Conservation (phyloP, 2,113 vertebrate species). For the Caretta caretta region DNA sequence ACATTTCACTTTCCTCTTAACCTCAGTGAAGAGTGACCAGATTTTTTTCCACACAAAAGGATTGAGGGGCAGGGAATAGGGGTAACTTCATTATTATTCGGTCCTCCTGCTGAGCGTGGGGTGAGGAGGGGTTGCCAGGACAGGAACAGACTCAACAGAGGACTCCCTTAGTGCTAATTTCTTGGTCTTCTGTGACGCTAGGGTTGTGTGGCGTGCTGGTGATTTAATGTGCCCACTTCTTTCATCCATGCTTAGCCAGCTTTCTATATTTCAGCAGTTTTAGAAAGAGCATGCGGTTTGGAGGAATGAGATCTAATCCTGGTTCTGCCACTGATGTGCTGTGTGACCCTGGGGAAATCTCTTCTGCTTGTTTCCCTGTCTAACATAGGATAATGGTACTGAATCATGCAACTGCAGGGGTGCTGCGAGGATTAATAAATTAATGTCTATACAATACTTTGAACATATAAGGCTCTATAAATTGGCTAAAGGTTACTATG, state of each 20-base stretch:
- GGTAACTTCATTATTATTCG: not conserved
- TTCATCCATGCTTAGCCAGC: not conserved
- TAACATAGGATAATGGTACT: not conserved
- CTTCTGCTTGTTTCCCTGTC: not conserved
- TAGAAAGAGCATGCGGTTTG: not conserved
- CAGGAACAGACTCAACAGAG: not conserved
- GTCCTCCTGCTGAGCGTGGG: not conserved
- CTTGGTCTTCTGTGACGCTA: not conserved
- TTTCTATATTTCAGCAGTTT: rapidly evolving
- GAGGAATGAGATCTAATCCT: rapidly evolving
- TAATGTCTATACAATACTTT: rapidly evolving
- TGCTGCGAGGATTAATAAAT: not conserved
- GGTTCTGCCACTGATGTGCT: not conserved
- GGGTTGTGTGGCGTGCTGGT: not conserved
- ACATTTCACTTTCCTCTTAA: not conserved
- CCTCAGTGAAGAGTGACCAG: not conserved
- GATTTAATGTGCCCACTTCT: not conserved
- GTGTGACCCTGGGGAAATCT: rapidly evolving
- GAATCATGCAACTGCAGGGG: not conserved
- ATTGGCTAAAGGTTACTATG: rapidly evolving
- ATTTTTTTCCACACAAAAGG: not conserved
- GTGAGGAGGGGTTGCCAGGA: not conserved
- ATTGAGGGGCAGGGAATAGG: not conserved
- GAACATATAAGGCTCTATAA: not conserved
- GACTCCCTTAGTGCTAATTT: rapidly evolving